Base-by-base conservation (phyloP, 2,888 invertebrate genomes). In the Ophion slaviceki region DNA sequence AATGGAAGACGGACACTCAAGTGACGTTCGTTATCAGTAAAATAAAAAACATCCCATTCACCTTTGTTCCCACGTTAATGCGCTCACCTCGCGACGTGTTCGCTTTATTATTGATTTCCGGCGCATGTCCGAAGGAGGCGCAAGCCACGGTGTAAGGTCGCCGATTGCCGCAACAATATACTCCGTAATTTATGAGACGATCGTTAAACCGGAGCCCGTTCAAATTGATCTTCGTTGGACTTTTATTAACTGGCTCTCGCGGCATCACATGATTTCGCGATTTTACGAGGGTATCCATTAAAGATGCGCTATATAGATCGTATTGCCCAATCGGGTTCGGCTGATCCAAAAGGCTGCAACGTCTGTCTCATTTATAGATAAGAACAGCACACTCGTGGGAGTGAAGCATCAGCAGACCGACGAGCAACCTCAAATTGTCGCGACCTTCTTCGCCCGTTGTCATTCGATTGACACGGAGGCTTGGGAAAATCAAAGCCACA, bases 161-260 rank as follows among this genome's bases (percentile, higher is more conserved):
- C 17, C 57, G 32, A 78, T 74, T 78, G 3, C 2, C 61, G 66
- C 64, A 75, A 86, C 80, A 66, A 74, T 84, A 74, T 86, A 59
- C 62, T 32, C 66, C 79, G 72, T 87, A 88, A 89, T 88, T 88
- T 88, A 87, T 86, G 79, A 80, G 45, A 53, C n/a, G 84, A 80
- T 83, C 89, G 84, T 88, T 88, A 87, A 88, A 87, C 86, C 84
- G 75, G 78, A 84, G 70, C 74, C 86, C 87, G 84, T 87, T 83
- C 40, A 80, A 82, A 82, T 76, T 82, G 81, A 80, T 89, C 84
- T 67, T 84, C 86, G 67, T 75, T 86, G 82, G 86, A 86, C 87
- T 88, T 89, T 88, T 89, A 89, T 89, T 88, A 87, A 86, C 88
- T 82, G 87, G 85, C 82, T 36, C 75, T 79, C 76, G 82, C 77